Base-by-base conservation (phyloP, 1,140 invertebrate genomes). In the Dolichoris vasculosae region DNA sequence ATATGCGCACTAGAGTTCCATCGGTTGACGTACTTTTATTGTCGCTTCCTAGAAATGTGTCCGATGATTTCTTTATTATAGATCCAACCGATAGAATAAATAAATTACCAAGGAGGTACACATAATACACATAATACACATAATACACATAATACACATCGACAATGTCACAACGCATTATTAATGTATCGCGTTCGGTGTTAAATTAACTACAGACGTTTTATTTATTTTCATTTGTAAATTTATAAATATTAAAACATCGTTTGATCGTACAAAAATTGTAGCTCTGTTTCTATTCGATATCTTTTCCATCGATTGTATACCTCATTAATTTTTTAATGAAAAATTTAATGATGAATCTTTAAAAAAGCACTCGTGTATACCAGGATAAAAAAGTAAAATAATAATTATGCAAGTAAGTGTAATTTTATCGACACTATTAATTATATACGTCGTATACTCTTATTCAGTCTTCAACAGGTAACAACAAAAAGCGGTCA, bases 321-420 rank as follows among this genome's bases (percentile, higher is more conserved):
- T 4, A 38, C 63, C 30, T 40, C 69, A 32, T 71, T 40, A 6
- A 40, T 73, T 4, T 43, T 40, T 43, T 23, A 0, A 40, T 11
- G 13, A 73, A 73, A 73, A n/a, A n/a, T 15, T 26, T 43, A 43
- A 73, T 43, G 40, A n/a, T 23, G 3, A 43, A n/a, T 43, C 69
- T 23, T 38, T 32, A 73, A n/a, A 35, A 73, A 43, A 38, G 20
- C 23, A 43, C 6, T 38, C 2, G 20, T 20, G 17, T 38, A 11
- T 11, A 20, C 9, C 32, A 35, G 6, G 3, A 4, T 43, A 20
- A 46, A 35, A 48, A 0, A 51, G n/a, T 32, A 77, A 77, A 32
- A 35, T 20, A 17, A 51, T 43, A 77, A 77, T 77, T 77, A 35
- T 77, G 75, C 75, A 77, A 77, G 75, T 51, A 51, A 51, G 15